Base-by-base conservation (phyloP, 2,797 vertebrate genomes). In the Clarias pachynema region DNA sequence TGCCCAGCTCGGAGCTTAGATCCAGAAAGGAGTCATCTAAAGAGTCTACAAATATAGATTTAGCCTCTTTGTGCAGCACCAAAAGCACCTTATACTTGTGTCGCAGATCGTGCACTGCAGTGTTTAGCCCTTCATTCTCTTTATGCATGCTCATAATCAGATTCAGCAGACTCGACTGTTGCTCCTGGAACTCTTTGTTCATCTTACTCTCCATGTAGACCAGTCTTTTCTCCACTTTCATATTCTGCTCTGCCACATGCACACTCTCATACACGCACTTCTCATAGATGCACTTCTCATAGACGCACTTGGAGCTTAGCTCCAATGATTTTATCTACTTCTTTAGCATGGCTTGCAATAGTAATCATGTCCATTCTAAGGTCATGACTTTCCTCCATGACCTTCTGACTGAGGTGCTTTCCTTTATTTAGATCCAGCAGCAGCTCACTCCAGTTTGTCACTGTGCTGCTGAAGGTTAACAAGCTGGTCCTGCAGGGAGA, bases 401-500 rank as follows among this genome's bases (percentile, higher is more conserved):
- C 88, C 85, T 92, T 92, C 65, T 91, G 94, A 40, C 93, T 91
- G 0, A 89, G 85, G 37, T 92, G 83, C 57, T 93, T 93, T 7
- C 94, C 87, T 10, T 60, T 73, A 53, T 89, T 95, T 0, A 88
- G 90, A 7, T 44, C 80, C 10, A 93, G 85, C 59, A 93, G 90
- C 40, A 87, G 92, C 73, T 95, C 93, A 92, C 73, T 95, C 93
- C 0, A 96, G 74, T n/a, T 95, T 91, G 44, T 91, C 85, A 0
- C 92, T 89, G 84, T 92, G 95, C 85, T 94, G 91, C 86, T 95
- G 94, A n/a, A 96, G 95, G 26, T 93, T 89, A n/a, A 89, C 79
- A 26, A 97, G 90, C 16, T 95, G 88, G 0, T 92, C 89, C 0
- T 91, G 93, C 1, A 97, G 92, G 78, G 96, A 92, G 22, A 93